Evolutionary conservation across 2,797 vertebrate species (phyloP).

Genomic region (Buphagus erythrorhynchus): DNA sequence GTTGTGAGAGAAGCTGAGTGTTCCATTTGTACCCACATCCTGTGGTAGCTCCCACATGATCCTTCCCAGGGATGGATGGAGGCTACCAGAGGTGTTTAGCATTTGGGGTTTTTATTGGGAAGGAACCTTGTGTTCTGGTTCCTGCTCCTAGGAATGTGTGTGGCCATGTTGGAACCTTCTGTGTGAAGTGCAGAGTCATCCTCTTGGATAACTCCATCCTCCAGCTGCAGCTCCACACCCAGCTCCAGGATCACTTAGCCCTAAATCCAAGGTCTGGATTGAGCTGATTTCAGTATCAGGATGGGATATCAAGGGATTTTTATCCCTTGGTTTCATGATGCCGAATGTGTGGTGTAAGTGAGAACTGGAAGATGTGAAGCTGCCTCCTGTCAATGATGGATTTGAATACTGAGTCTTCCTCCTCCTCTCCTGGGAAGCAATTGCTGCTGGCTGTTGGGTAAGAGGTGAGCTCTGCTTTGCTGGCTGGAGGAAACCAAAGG

Average conservation of each 20-base stretch:
- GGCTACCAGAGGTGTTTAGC: background rate
- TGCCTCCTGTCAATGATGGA: background rate
- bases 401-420: background rate
- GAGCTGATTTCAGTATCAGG: fast-evolving
- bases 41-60: background rate
- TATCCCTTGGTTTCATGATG: background rate
- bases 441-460: background rate
- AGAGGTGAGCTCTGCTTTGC: background rate
- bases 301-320: no score
- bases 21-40: background rate
- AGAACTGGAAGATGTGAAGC: background rate
- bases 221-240: background rate
- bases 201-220: background rate
- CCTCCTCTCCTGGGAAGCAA: background rate
- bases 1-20: background rate
- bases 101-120: background rate
- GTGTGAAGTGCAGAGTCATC: background rate
- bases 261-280: background rate
- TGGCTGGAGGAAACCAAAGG: background rate
- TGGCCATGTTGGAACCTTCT: background rate
- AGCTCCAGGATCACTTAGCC: background rate
- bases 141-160: background rate
- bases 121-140: background rate
- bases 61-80: background rate
- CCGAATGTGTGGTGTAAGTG: background rate